A percentile compares a stretch with the other conserved stretches of the same genome.
These are phyloP conservation scores for Xiphorhynchus erythropygius DNA, from an alignment of 2,797 vertebrate species.

Conservation along the genomic window DNA sequence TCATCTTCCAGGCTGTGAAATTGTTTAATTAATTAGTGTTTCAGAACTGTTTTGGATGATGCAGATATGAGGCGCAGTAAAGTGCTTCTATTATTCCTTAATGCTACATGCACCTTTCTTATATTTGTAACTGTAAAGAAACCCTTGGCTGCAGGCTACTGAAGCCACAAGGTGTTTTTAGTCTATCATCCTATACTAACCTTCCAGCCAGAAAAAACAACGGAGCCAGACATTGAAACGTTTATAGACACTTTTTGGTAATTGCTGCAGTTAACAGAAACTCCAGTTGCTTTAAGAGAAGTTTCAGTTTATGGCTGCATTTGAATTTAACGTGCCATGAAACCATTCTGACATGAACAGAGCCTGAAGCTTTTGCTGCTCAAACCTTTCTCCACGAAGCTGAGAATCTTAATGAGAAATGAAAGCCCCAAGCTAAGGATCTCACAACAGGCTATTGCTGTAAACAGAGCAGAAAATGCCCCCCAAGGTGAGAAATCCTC, in stretches of 20 bases:
- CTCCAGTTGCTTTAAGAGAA: constrained; percentile 31
- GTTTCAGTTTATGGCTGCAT: neutral
- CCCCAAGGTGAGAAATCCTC: constrained; percentile 25
- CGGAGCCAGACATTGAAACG: constrained; percentile 9
- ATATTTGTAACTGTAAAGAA: neutral
- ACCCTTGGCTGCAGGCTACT: neutral
- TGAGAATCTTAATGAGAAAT: constrained; percentile 35
- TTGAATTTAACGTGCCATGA: constrained; percentile 44
- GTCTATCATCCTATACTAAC: neutral
- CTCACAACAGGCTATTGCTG: neutral
- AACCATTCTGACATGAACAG: neutral
- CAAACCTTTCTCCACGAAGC: neutral
- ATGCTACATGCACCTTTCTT: neutral
- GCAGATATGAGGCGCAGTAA: neutral
- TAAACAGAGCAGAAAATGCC: constrained; percentile 46
- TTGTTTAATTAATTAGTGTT: constrained; percentile 32
- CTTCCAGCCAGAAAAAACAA: constrained; percentile 14
- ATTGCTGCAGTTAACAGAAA: constrained; percentile 49
- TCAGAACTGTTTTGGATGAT: neutral
- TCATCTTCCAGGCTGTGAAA: neutral
- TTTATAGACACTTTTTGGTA: constrained; percentile 44
- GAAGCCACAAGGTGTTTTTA: neutral
- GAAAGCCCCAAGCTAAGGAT: neutral
- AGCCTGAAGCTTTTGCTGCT: constrained; percentile 36
- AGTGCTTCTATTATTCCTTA: constrained; percentile 23